Base-by-base conservation (phyloP, 2,888 invertebrate genomes). In the Pterostichus madidus region DNA sequence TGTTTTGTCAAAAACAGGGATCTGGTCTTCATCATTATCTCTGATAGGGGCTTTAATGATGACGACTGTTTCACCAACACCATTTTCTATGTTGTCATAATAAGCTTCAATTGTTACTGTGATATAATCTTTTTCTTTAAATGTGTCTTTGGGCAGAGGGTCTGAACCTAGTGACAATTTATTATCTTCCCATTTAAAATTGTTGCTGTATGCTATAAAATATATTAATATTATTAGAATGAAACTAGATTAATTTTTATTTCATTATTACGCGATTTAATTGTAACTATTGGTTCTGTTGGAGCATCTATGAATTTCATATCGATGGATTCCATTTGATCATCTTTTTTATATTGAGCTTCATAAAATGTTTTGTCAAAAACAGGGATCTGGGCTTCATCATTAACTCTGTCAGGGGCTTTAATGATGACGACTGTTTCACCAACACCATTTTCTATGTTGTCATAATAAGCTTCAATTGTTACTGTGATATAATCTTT, bases 301-400 rank as follows among this genome's bases (percentile, higher is more conserved):
- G 7, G 1, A 39, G 39, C 3, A 8, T 39, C 8, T 3, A 3
- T 5, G 6, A 32, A 35, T 61, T 32, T 32, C 0, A 61, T 49
- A 5, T 49, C 77, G 15, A 85, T 85, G 49, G 77, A 85, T 15
- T 88, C 84, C 8, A 83, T 82, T 13, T 61, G 61, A 11, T 83
- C 84, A 52, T 83, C 77, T 4, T 80, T 32, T 32, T 85, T 83
- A 75, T 87, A 87, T 6, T 73, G 39, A 13, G 84, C 86, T 39
- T 61, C 79, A 78, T 86, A 87, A 52, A 79, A 83, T 31, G 80
- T 31, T 15, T 84, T 59, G 11, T 80, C 80, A 83, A 87, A 87
- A 82, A 76, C 49, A 5, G 85, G 84, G 15, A 64, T 77, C 8
- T 61, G 32, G 56, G 77, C 24, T 24, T 24, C 24, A 24, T 24